Base-by-base conservation (phyloP, 2,888 invertebrate species). In the Caenorhabditis sinica region DNA sequence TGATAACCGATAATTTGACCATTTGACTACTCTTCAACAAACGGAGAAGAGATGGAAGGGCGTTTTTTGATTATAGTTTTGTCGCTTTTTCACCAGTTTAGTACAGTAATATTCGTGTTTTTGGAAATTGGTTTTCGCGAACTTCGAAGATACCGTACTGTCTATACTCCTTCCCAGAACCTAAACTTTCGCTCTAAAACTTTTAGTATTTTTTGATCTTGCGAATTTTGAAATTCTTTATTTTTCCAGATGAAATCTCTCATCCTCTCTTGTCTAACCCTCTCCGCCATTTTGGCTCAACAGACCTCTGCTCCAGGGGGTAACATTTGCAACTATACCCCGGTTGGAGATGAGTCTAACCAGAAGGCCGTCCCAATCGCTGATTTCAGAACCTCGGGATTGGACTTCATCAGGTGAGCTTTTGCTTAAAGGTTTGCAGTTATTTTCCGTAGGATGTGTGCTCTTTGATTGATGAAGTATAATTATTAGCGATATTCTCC, bases 281-380 rank as follows among this genome's bases (percentile, higher is more conserved):
- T 56, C 15, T 40, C 69, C 8, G 68, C 77, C 60, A 40, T 45
- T 15, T 72, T 53, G 68, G 81, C 81, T 2, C 65, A 58, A 20
- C 60, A 68, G n/a, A 71, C 82, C 13, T 49, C 69, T n/a, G 51
- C 82, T 20, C 82, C 75, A 56, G 63, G 49, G n/a, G 82, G 81
- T 36, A 77, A 81, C 25, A 63, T 81, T 25, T 88, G 88, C 65
- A 83, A 77, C 66, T 87, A 84, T 61, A 40, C 80, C 3, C 56
- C 83, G 25, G 53, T 71, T 17, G 88, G 88, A 20, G 86, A 87
- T 51, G 88, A 88, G 60, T 84, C 85, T n/a, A 77, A 63, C n/a
- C 76, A 83, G 43, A 79, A 86, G 2, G 86, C 88, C 17, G 87
- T 87, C 0, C 88, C 88, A 17, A 88, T 88, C 40, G 23, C n/a